Evolutionary conservation across 1,140 invertebrate genomes (phyloP), one percentile per base, ranked within the genome.

Genomic region (Lanistes nyassanus): DNA sequence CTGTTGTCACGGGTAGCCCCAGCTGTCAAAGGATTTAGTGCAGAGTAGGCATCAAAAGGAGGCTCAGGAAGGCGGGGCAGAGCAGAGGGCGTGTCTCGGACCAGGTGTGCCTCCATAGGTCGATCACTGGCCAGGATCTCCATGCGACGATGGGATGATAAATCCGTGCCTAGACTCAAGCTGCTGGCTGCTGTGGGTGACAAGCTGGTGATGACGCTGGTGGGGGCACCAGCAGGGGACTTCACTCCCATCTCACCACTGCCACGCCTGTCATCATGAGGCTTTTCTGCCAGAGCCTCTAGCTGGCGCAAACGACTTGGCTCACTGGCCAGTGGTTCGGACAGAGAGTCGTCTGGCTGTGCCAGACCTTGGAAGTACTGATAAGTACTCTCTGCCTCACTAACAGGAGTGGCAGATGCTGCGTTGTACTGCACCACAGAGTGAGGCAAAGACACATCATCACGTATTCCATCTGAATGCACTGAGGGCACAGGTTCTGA

Each of bases 81-180:
- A 2, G 75, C 75, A n/a, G 76, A 74, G 6, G 75, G 58, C 26
- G 77, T 81, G 69, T 79, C 80, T n/a, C 80, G 67, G 6, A 47
- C 36, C 58, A 79, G 81, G 39, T 83, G 75, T 37, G 78, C 67
- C 37, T 85, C 83, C 26, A 81, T 75, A 56, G 79, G 80, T 51
- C 82, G 76, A 60, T 85, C 84, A 51, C 58, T 76, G 11, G 80
- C 79, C 47, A 86, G 69, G 37, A 83, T 80, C 73, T 86, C 85
- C 81, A 86, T 84, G 47, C 84, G 53, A 51, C 84, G 82, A 55
- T 83, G 81, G 11, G 84, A 84, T 4, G 70, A 72, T 72, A 84
- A 75, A 37, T 83, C 82, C 21, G 76, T 75, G 53, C 76, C 71
- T 23, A 72, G 56, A 23, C 23, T 29, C 68, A 70, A 29, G 77